A percentile compares a stretch with the other conserved stretches of the same genome.
These are phyloP conservation scores for Serranus cabrilla DNA, from an alignment of 2,797 vertebrate genomes.

Conservation along the genomic window DNA sequence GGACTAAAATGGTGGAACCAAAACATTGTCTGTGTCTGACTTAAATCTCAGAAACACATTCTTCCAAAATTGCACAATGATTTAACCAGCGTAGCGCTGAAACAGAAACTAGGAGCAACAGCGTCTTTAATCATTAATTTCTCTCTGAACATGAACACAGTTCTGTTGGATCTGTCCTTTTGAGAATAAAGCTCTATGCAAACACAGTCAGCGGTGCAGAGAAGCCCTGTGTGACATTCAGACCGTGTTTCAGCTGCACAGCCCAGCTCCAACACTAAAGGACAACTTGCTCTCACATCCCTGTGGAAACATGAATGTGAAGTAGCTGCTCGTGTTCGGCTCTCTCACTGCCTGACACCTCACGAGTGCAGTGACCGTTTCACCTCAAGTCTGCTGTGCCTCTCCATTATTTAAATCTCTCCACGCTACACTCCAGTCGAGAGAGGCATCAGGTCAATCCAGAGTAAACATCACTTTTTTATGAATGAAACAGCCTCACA, in stretches of 20 bases:
- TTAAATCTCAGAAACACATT: no score
- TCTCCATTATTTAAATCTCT: conserved; percentile 59
- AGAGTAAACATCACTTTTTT: conserved; percentile 5
- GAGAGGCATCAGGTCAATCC: conserved; percentile 9
- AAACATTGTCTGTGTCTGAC: not conserved
- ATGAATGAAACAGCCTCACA: conserved; percentile 33
- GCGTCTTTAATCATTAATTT: not conserved
- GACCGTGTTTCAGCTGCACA: conserved; percentile 13
- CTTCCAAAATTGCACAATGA: not conserved
- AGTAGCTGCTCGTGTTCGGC: conserved; percentile 45
- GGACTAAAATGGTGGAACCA: conserved; percentile 10
- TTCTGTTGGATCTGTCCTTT: not conserved
- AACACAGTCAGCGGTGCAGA: conserved; percentile 12
- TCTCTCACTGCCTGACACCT: conserved; percentile 44
- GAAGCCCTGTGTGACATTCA: conserved; percentile 22
- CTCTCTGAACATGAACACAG: not conserved
- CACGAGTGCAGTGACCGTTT: conserved; percentile 63
- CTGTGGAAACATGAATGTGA: conserved; percentile 53
- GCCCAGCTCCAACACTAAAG: conserved; percentile 23
- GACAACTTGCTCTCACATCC: conserved; percentile 36
- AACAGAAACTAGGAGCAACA: not conserved
- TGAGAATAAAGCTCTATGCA: conserved; percentile 6
- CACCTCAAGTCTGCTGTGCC: conserved; percentile 35
- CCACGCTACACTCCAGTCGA: conserved; percentile 19
- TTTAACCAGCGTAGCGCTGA: not conserved